phyloP scores from a whole-genome alignment of 2,888 invertebrate species.

The Patella depressa region DNA sequence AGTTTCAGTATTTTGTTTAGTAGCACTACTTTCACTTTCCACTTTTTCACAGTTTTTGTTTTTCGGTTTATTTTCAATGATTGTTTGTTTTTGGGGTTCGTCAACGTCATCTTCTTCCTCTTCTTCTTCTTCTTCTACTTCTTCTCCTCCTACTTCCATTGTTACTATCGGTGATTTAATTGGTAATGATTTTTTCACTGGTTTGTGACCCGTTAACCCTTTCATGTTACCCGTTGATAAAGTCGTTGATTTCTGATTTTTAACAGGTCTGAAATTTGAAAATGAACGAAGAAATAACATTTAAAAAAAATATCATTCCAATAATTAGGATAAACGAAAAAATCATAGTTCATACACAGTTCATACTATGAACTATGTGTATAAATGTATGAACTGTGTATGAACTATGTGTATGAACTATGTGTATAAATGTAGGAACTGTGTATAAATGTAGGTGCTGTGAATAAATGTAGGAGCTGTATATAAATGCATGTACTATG shows the following conservation, averaged over 20 bases:
- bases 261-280: neutral
- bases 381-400: too few species aligned
- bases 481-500: neutral
- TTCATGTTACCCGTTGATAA: conserved; percentile 6
- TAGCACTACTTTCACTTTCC: neutral
- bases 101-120: conserved; percentile 45
- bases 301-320: too few species aligned
- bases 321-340: too few species aligned
- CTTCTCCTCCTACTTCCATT: too few species aligned
- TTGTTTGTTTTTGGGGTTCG: conserved; percentile 18
- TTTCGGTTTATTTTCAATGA: conserved; percentile 11
- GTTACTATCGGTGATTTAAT: neutral
- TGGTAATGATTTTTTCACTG: neutral
- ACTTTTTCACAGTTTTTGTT: neutral
- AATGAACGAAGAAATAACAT: neutral
- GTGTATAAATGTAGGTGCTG: neutral
- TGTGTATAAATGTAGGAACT: neutral
- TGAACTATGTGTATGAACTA: neutral
- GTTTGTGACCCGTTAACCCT: conserved; percentile 8
- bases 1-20: neutral
- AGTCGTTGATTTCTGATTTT: neutral
- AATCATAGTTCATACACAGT: too few species aligned
- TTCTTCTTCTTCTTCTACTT: conserved; percentile 28
- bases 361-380: too few species aligned
- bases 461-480: neutral